These are phyloP conservation scores for Macrobrachium rosenbergii DNA, from an alignment of 1,140 invertebrate species.

Conservation along the genomic window DNA sequence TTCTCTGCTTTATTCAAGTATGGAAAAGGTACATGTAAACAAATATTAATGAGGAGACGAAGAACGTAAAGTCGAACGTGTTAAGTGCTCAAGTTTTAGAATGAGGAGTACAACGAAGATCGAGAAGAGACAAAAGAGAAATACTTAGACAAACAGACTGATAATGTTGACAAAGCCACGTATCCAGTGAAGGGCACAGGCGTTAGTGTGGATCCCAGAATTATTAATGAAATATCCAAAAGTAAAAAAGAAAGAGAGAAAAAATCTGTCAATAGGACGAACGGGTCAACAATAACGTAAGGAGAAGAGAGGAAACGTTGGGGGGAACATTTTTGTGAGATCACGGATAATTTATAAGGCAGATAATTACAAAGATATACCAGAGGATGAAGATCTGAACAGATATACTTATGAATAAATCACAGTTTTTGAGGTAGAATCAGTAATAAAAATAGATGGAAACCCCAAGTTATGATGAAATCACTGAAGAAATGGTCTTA, in stretches of 20 bases:
- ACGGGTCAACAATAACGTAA: not conserved
- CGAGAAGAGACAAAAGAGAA: not conserved
- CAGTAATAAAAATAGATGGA: too few relatives aligned
- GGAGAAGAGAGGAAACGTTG: not conserved
- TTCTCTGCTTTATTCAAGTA: too few relatives aligned
- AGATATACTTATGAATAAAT: too few relatives aligned
- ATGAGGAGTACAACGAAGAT: not conserved
- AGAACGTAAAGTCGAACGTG: not conserved
- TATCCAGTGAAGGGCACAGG: not conserved
- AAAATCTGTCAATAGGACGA: not conserved
- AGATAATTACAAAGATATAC: too few relatives aligned
- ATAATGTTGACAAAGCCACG: not conserved
- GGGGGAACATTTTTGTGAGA: not conserved
- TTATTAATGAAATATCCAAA: not conserved
- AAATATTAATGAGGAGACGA: not conserved
- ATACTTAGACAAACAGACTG: not conserved
- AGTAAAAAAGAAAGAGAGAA: not conserved
- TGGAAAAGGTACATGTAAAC: too few relatives aligned
- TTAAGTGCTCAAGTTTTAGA: not conserved
- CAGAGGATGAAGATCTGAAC: too few relatives aligned
- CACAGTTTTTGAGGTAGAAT: too few relatives aligned
- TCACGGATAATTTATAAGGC: too few relatives aligned
- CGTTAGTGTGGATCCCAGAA: not conserved
- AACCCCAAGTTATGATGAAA: too few relatives aligned
- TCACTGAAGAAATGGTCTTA: too few relatives aligned